Evolutionary conservation across 64 coral and sea anemone genomes (phyloP).

Genomic region (Stichodactyla mertensii): DNA sequence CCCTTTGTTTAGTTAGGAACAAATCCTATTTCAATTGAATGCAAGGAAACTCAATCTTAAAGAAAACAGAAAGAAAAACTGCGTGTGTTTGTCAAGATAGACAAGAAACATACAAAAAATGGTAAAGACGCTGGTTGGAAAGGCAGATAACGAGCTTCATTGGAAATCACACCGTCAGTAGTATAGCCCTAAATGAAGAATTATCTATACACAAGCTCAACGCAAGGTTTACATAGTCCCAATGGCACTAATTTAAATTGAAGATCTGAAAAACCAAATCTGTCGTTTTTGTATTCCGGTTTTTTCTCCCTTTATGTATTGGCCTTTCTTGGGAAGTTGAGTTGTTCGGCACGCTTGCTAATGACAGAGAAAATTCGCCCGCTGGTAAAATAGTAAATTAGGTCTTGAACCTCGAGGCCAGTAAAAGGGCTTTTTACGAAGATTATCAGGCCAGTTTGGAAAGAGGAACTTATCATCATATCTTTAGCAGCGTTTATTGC

Average conservation of each 20-base stretch:
- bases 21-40: conserved; percentile 28
- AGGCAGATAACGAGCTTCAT: not conserved
- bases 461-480: conserved; percentile 3
- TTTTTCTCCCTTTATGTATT: not conserved
- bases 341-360: conserved; percentile 13
- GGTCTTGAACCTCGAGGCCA: conserved; percentile 4
- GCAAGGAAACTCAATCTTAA: not conserved
- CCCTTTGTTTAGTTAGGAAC: conserved; percentile 23
- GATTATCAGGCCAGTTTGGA: conserved; percentile 31
- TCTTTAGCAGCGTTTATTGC: not conserved
- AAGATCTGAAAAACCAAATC: not conserved
- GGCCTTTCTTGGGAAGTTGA: not conserved
- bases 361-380: not conserved
- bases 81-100: conserved; percentile 4
- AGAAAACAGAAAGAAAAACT: not conserved
- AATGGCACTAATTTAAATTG: conserved; percentile 2
- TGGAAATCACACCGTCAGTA: not conserved
- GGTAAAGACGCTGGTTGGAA: conserved; percentile 1
- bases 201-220: not conserved
- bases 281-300: not conserved
- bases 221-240: not conserved
- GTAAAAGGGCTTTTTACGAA: conserved; percentile 8
- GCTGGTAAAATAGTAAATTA: conserved; percentile 14
- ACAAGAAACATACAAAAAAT: not conserved
- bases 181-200: not conserved